Base-by-base conservation (phyloP, 2,113 vertebrate species). In the Pluvianellus socialis region DNA sequence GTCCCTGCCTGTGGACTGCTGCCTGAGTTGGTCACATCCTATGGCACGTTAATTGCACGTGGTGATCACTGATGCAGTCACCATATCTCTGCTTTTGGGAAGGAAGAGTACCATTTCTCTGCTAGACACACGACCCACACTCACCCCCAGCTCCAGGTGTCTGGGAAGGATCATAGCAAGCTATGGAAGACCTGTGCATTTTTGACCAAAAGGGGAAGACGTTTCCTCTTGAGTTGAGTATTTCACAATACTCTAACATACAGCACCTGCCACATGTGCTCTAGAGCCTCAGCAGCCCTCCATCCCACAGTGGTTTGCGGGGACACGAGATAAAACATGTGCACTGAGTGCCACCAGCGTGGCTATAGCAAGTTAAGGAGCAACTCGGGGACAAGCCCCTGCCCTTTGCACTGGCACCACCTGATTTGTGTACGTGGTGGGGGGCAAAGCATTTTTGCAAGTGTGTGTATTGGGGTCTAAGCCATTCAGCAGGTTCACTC, bases 361-460 rank as follows among this genome's bases (percentile, higher is more conserved):
- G 20, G 33, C 35, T 52, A 47, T n/a, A 68, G 68, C 38, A 68
- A 45, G 15, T 77, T 33, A 73, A 0, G 0, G 79, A 70, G 42
- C 0, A 0, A 53, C 16, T 14, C 2, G 0, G 33, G n/a, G 22
- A 56, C 42, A 56, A 42, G 23, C 1, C 52, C 45, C 52, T 71
- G 56, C 28, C 66, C 66, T 86, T 53, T 1, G 0, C 50, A 40
- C 8, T 0, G 3, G 7, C 35, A 49, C 63, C 0, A 0, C 32
- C 35, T 4, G 7, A 52, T 59, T 23, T 0, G 0, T 10, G 18
- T 33, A 30, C 22, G 1, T 6, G 18, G 38, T 0, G 0, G 24
- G n/a, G 32, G 7, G 2, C 33, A 62, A 74, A 84, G n/a, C 45
- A 23, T 7, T 13, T 74, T 62, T 81, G 45, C n/a, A 56, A 0